phyloP scores from a whole-genome alignment of 2,113 vertebrate genomes.

The Coryphaenoides rupestris region DNA sequence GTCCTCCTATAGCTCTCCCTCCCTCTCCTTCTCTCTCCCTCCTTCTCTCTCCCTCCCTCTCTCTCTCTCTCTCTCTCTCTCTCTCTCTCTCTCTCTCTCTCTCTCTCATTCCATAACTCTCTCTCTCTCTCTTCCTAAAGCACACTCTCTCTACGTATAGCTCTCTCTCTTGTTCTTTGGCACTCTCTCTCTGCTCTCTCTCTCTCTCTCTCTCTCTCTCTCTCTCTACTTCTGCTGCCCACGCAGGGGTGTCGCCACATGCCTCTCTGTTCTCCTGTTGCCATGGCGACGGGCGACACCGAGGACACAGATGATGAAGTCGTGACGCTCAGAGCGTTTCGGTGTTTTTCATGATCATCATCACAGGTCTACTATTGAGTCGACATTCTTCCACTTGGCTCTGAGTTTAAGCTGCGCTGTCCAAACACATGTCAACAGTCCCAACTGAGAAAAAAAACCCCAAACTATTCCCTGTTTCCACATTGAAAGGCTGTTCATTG shows the following conservation, averaged over 20 bases:
- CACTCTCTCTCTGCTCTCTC: background rate
- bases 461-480: no score
- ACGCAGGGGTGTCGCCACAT: background rate
- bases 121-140: no score
- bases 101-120: background rate
- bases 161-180: background rate
- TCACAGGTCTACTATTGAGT: no score
- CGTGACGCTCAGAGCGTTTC: no score
- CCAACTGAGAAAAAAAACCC: no score
- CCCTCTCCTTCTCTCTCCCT: background rate
- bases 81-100: background rate
- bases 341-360: no score
- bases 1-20: background rate
- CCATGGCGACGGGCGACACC: background rate
- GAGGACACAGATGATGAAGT: no score
- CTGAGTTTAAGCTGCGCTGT: no score
- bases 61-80: background rate
- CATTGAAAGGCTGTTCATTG: no score
- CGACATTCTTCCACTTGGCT: no score
- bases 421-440: no score
- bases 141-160: no score
- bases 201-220: background rate
- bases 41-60: background rate
- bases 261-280: background rate
- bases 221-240: background rate